A percentile compares a stretch with the other conserved stretches of the same genome.
Evolutionary conservation across 2,113 vertebrate species (phyloP).

Genomic region (Lontra canadensis): DNA sequence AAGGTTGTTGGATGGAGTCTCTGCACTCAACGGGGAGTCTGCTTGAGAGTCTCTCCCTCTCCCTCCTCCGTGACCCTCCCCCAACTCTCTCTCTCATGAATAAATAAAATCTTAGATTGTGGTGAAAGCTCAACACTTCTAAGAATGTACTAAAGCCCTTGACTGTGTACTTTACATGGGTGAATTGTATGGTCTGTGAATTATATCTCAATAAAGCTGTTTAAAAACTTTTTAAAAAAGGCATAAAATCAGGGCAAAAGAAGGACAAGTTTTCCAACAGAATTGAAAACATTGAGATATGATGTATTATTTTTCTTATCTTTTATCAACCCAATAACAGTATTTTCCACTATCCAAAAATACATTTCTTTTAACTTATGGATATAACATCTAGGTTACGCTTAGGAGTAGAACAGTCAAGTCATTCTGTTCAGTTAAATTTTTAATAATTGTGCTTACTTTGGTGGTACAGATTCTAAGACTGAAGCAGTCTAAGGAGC

Average conservation of each 20-base stretch:
- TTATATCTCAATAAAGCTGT: neutral
- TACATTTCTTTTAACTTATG: neutral
- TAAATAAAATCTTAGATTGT: neutral
- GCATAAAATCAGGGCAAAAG: neutral
- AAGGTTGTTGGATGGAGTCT: neutral
- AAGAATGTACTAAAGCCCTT: neutral
- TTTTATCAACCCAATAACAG: neutral
- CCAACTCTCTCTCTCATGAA: neutral
- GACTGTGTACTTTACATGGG: neutral
- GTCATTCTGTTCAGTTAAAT: neutral
- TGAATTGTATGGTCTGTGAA: neutral
- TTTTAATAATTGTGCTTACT: slow-evolving; percentile 11
- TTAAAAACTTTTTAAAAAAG: neutral
- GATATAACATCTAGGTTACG: neutral
- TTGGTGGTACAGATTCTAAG: neutral
- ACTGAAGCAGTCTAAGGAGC: neutral
- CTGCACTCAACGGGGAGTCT: neutral
- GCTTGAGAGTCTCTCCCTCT: neutral
- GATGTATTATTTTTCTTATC: neutral
- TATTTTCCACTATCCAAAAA: slow-evolving; percentile 28
- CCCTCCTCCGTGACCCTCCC: neutral
- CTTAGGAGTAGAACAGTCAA: neutral
- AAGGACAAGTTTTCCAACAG: neutral
- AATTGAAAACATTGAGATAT: neutral
- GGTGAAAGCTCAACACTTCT: neutral